Conservation (phyloP, 2,888 invertebrate species). For the Mythimna vitellina region DNA sequence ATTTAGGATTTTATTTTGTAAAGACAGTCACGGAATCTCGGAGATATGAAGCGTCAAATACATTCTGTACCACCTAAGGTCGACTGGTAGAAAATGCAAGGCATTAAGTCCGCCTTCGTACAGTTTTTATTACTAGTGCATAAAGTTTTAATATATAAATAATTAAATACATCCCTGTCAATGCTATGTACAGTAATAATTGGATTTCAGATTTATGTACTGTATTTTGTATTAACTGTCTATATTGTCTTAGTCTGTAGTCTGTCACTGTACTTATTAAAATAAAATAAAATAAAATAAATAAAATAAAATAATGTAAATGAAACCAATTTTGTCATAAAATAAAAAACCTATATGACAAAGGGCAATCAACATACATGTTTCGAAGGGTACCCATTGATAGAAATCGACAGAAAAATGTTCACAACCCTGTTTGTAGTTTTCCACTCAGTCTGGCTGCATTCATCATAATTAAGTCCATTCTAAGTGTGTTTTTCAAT, state of each 20-base stretch:
- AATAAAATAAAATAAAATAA: too few species aligned
- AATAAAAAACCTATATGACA: not conserved
- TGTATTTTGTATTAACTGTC: too few species aligned
- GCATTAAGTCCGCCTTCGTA: too few species aligned
- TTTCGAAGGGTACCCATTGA: too few species aligned
- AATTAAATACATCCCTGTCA: not conserved
- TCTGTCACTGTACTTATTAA: too few species aligned
- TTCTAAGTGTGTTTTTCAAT: slow-evolving; percentile 42
- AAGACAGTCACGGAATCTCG: not conserved
- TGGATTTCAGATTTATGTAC: too few species aligned
- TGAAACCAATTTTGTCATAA: not conserved
- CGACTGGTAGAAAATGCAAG: too few species aligned
- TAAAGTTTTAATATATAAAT: too few species aligned
- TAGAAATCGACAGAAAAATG: not conserved
- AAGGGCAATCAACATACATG: not conserved
- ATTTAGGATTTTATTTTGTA: not conserved
- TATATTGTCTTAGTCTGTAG: too few species aligned
- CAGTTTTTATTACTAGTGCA: too few species aligned
- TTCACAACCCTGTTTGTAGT: not conserved
- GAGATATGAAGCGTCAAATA: not conserved
- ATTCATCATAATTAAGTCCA: not conserved
- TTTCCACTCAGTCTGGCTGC: not conserved
- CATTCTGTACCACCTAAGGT: too few species aligned
- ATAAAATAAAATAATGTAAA: not conserved
- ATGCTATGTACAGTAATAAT: too few species aligned